A percentile compares a stretch with the other conserved stretches of the same genome.
These are phyloP conservation scores for Orycteropus afer DNA, from an alignment of 2,113 vertebrate species.

Conservation along the genomic window DNA sequence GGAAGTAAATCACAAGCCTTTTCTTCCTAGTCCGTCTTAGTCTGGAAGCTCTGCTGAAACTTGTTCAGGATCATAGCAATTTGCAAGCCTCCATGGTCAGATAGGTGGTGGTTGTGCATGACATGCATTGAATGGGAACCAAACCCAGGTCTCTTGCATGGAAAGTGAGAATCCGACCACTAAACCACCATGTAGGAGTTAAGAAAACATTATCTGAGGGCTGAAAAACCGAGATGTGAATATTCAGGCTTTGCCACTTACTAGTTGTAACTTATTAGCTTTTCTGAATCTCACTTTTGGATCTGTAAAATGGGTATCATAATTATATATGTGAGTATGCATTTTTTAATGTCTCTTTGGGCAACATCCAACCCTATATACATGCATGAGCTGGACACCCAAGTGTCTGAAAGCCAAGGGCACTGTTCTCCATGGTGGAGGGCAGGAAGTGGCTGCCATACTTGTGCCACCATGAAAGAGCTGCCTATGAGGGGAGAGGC, in stretches of 20 bases:
- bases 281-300: slow-evolving; percentile 20
- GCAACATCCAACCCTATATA: neutral
- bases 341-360: neutral
- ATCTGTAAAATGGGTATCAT: neutral
- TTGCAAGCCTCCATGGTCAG: neutral
- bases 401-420: accelerated
- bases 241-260: slow-evolving; percentile 14
- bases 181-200: neutral
- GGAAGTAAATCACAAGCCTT: neutral
- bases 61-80: neutral
- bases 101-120: neutral
- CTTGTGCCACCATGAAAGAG: neutral
- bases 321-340: neutral
- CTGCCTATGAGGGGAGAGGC: neutral
- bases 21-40: neutral
- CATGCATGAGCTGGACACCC: too few species aligned
- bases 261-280: neutral
- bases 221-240: neutral
- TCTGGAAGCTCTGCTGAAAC: neutral
- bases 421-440: too few species aligned
- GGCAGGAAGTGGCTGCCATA: neutral
- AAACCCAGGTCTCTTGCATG: neutral
- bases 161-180: neutral
- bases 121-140: neutral
- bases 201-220: neutral